Conservation (phyloP, 2,888 invertebrate species). For the Stenoptilia bipunctidactyla region DNA sequence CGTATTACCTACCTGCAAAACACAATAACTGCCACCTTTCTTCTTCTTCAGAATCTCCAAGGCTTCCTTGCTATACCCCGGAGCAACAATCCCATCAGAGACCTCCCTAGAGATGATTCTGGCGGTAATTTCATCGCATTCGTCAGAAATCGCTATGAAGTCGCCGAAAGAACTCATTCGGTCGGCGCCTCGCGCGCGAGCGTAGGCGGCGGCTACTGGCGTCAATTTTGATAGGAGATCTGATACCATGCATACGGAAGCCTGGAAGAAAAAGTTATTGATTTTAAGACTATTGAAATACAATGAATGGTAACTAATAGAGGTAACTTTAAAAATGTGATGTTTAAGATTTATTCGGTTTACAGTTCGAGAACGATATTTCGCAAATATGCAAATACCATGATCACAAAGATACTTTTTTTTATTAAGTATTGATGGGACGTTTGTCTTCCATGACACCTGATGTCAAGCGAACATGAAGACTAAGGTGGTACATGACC, state of each 20-base stretch:
- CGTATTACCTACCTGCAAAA: constrained; percentile 78
- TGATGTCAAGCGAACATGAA: too few relatives aligned
- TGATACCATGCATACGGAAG: constrained; percentile 93
- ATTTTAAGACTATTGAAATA: too few relatives aligned
- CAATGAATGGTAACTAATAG: too few relatives aligned
- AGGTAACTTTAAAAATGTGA: too few relatives aligned
- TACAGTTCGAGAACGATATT: too few relatives aligned
- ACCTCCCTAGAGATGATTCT: constrained; percentile 93
- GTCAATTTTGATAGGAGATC: constrained; percentile 81
- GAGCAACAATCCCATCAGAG: constrained; percentile 98
- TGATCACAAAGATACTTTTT: too few relatives aligned
- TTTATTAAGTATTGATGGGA: too few relatives aligned
- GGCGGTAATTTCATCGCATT: constrained; percentile 92
- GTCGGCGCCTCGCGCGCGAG: constrained; percentile 96
- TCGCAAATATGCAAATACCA: too few relatives aligned
- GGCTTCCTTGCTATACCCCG: constrained; percentile 88
- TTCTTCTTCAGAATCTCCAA: constrained; percentile 91
- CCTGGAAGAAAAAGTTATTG: too few relatives aligned
- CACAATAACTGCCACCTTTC: constrained; percentile 93
- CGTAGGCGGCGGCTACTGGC: constrained; percentile 92
- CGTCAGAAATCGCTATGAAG: constrained; percentile 93
- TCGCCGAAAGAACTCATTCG: constrained; percentile 99
- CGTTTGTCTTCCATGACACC: too few relatives aligned
- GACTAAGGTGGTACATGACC: too few relatives aligned
- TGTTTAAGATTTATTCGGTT: too few relatives aligned